Evolutionary conservation across 2,797 vertebrate genomes (phyloP).

Genomic region (Ctenosaura bakeri): DNA sequence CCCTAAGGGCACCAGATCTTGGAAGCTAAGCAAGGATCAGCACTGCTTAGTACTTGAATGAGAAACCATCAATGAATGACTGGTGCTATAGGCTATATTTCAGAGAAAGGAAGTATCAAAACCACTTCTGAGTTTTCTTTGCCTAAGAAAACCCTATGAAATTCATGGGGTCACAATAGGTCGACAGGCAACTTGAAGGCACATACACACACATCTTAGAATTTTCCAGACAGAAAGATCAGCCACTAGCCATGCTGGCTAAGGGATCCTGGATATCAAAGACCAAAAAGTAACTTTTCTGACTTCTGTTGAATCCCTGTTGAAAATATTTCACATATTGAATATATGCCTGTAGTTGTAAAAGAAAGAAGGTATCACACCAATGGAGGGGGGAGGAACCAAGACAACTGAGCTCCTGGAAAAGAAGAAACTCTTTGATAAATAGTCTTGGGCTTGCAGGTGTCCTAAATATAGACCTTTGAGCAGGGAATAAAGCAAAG

Average conservation of each 20-base stretch:
- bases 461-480: conserved; percentile 12
- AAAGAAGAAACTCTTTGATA: conserved; percentile 10
- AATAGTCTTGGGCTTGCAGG: background rate
- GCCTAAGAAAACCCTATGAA: too few relatives aligned
- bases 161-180: too few relatives aligned
- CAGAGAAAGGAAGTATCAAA: too few relatives aligned
- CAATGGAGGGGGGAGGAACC: background rate
- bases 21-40: too few relatives aligned
- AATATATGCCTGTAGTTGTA: background rate
- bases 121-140: too few relatives aligned
- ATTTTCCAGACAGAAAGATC: background rate
- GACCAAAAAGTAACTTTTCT: background rate
- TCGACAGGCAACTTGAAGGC: too few relatives aligned
- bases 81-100: too few relatives aligned
- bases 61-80: too few relatives aligned
- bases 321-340: background rate
- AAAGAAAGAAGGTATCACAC: background rate
- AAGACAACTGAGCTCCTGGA: background rate
- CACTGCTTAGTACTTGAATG: too few relatives aligned
- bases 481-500: conserved; percentile 8
- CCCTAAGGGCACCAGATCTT: too few relatives aligned
- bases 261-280: background rate
- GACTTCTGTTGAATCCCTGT: background rate
- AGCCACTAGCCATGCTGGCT: background rate
- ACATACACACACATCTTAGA: background rate